Base-by-base conservation (phyloP, 1,140 invertebrate genomes). In the Muscidifurax raptorellus region DNA sequence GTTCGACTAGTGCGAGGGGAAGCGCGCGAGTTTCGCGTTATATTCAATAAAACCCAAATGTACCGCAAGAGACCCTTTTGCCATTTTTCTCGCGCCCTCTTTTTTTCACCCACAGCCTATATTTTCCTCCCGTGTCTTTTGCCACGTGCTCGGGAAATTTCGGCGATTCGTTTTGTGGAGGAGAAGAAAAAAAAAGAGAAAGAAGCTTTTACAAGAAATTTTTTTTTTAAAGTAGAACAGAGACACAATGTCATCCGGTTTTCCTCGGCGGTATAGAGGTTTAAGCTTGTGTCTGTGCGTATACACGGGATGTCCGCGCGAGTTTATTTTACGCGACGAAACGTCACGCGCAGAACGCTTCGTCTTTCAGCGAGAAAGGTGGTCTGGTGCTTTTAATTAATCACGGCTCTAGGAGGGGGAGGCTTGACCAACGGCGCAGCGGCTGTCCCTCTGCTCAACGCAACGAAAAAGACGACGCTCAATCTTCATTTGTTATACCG, bases 41-140 rank as follows among this genome's bases (percentile, higher is more conserved):
- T 89, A 90, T 90, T 90, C 89, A 89, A 90, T 90, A 90, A 90
- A 90, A 90, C 82, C 89, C 87, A 89, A 90, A 90, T 90, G 89
- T 90, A 89, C 89, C 89, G 89, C 86, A 85, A 90, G 89, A 90
- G 88, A 89, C 87, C 84, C 12, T 64, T 72, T 69, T 59, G n/a
- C 44, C n/a, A 72, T 18, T 72, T 66, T 72, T 72, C 76, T 78
- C 30, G 27, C 52, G 9, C 30, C 52, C 12, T 44, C 47, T 64
- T 81, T 59, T 28, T 78, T 30, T 18, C 22, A n/a, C n/a, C n/a
- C n/a, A n/a, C n/a, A n/a, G n/a, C n/a, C n/a, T n/a, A n/a, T n/a
- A n/a, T n/a, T n/a, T n/a, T n/a, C n/a, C n/a, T n/a, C 9, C 22
- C 52, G 27, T 71, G 28, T 3, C 6, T 27, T 6, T 25, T 7